Evolutionary conservation across 2,888 invertebrate species (phyloP), one percentile per base, ranked within the genome.

Genomic region (Lingula anatina): DNA sequence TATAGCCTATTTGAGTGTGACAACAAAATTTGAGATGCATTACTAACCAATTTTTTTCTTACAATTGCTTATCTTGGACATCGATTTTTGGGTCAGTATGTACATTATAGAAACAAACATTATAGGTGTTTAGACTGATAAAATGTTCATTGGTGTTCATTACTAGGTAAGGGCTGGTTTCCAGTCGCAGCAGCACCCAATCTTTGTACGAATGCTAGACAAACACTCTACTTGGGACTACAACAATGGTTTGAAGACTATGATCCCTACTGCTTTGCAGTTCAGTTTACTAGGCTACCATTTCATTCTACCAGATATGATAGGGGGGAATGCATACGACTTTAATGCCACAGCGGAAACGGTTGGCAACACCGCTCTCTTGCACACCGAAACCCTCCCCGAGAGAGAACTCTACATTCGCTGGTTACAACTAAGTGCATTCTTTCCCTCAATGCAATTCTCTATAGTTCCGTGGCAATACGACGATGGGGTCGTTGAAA

Each of bases 301-400:
- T 0, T 93, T 94, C 64, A 83, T 94, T 38, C 85, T 95, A 81
- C 92, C 94, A 0, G 94, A 95, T 0, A 89, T 93, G n/a, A 90
- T 70, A 36, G 71, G 73, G 20, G 73, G 73, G 12, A 72, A 72
- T 49, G 71, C 67, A 4, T 70, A 69, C 47, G 54, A 61, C 12
- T 57, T 57, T 15, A n/a, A n/a, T n/a, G n/a, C n/a, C n/a, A 25
- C 26, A 21, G 12, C 27, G 12, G 41, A 41, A 25, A 31, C 43
- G 21, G 44, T 44, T 26, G 51, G 52, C 26, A 36, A 25, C 20
- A 43, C 27, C 12, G 31, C 15, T 31, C 31, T 31, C 15, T 15
- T 31, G 9, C 31, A 31, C 15, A 9, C 31, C 7, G 15, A 15
- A 7, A 15, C 15, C 15, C 49, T 52, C 5, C 65, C 69, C 20